These are phyloP conservation scores for Lophotriccus pileatus DNA, from an alignment of 2,797 vertebrate genomes.

Conservation along the genomic window DNA sequence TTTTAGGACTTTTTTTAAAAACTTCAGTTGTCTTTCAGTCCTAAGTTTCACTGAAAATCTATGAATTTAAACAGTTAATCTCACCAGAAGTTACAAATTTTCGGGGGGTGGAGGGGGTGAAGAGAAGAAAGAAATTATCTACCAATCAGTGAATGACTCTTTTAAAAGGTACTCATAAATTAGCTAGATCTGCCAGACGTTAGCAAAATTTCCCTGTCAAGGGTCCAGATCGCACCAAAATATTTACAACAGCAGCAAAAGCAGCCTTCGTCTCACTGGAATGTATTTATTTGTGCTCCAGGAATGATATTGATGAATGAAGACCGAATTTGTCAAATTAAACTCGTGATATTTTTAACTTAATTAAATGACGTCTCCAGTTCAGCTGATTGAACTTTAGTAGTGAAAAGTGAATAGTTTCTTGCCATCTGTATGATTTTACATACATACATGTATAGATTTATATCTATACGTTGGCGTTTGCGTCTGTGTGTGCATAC, in stretches of 20 bases:
- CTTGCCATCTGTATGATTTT: background rate
- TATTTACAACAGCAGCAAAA: slow-evolving; percentile 42
- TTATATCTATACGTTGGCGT: rapidly evolving
- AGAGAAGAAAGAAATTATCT: background rate
- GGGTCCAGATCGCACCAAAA: slow-evolving; percentile 22
- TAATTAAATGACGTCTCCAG: background rate
- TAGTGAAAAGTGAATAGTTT: slow-evolving; percentile 4
- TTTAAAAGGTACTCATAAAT: background rate
- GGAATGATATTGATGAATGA: slow-evolving; percentile 32
- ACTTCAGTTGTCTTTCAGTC: slow-evolving; percentile 8
- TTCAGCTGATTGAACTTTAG: slow-evolving; percentile 16
- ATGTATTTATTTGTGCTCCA: slow-evolving; percentile 19
- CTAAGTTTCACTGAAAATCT: background rate
- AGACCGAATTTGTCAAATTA: slow-evolving; percentile 37
- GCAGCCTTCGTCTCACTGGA: background rate
- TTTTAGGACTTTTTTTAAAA: slow-evolving; percentile 40
- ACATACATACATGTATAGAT: background rate
- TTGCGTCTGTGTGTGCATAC: background rate
- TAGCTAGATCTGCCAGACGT: background rate
- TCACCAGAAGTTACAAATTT: background rate
- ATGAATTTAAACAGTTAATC: slow-evolving; percentile 26
- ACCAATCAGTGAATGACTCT: background rate
- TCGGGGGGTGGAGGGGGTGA: background rate
- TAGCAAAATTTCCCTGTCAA: background rate
- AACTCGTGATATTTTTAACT: slow-evolving; percentile 10